Evolutionary conservation across 2,888 invertebrate species (phyloP).

Genomic region (Cephus runcator): DNA sequence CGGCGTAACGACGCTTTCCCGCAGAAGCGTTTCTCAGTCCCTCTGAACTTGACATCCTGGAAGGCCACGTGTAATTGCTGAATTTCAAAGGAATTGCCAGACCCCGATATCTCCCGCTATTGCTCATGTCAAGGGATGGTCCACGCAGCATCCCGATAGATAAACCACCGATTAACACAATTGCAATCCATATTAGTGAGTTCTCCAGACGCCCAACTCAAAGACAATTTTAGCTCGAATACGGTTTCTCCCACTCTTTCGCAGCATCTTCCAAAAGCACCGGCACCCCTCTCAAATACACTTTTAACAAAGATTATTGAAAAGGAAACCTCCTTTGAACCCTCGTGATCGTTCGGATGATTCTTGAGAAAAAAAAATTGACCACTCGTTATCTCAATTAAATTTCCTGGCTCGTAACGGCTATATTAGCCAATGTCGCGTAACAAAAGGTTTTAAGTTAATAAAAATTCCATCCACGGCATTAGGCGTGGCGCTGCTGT

Average conservation of each 20-base stretch:
- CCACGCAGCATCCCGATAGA: background rate
- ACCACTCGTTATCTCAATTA: background rate
- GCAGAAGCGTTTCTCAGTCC: background rate
- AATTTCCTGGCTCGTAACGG: background rate
- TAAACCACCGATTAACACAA: background rate
- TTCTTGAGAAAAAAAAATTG: background rate
- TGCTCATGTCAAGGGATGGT: background rate
- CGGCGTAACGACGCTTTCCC: background rate
- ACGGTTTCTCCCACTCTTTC: background rate
- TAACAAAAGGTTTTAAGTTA: background rate
- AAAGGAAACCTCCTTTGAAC: background rate
- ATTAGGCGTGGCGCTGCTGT: conserved; percentile 3
- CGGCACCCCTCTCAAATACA: background rate
- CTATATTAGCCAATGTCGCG: background rate
- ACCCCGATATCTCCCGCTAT: background rate
- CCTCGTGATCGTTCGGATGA: background rate
- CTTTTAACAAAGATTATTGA: background rate
- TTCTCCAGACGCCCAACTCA: background rate
- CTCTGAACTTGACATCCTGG: background rate
- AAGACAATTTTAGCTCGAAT: background rate
- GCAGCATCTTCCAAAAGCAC: background rate
- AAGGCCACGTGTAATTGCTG: background rate
- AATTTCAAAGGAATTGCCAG: background rate
- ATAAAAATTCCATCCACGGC: conserved; percentile 10
- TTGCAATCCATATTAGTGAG: background rate